phyloP scores from a whole-genome alignment of 2,113 vertebrate genomes.

The Capreolus pygargus region DNA sequence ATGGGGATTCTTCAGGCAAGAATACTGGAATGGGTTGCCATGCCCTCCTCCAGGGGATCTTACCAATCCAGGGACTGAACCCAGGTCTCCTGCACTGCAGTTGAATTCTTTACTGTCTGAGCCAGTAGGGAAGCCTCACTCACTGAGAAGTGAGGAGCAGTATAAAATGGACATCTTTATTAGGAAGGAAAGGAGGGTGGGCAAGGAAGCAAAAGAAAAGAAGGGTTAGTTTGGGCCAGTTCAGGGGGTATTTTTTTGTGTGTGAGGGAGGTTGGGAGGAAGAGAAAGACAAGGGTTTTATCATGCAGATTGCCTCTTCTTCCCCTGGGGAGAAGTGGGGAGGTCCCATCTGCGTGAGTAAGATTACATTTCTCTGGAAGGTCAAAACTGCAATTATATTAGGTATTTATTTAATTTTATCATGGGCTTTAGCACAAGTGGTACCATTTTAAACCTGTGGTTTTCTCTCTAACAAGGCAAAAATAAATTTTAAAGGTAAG shows the following conservation, averaged over 20 bases:
- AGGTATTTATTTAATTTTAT: not conserved
- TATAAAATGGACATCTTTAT: not conserved
- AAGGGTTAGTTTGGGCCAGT: not conserved
- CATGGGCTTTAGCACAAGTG: not conserved
- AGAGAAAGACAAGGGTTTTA: not conserved
- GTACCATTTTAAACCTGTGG: not conserved
- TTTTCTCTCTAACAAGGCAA: not conserved
- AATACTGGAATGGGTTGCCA: not conserved
- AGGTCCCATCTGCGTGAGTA: not conserved
- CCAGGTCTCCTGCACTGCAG: no score
- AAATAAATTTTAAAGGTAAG: not conserved
- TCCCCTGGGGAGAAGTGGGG: not conserved
- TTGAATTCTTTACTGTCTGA: not conserved
- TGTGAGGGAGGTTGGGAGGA: not conserved
- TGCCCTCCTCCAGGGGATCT: not conserved
- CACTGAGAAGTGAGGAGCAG: not conserved
- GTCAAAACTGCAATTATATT: not conserved
- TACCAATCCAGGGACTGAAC: not conserved
- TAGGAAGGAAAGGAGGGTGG: not conserved
- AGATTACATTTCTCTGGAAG: not conserved
- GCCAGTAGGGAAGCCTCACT: not conserved
- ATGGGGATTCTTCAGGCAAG: not conserved
- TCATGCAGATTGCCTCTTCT: not conserved
- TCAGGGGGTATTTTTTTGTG: not conserved
- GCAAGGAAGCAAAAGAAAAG: not conserved